Conservation (phyloP, 2,113 vertebrate genomes). For the Ceyx melanurus region DNA sequence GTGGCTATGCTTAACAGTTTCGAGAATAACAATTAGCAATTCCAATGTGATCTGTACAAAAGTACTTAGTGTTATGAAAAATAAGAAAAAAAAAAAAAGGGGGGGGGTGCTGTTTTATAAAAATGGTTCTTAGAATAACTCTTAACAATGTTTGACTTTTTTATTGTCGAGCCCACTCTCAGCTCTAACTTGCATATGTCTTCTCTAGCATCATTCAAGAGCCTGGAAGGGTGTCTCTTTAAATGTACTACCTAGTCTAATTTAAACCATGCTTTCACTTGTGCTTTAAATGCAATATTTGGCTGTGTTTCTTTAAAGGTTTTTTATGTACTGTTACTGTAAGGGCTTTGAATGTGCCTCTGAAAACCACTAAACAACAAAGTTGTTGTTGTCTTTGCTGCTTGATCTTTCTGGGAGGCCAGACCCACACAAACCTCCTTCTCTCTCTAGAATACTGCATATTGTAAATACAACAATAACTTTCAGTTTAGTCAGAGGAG, state of each 20-base stretch:
- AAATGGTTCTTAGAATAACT: not conserved
- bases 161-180: not conserved
- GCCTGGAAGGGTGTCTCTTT: not conserved
- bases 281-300: conserved; percentile 40
- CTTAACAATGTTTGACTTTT: not conserved
- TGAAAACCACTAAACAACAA: conserved; percentile 61
- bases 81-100: not conserved
- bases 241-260: not conserved
- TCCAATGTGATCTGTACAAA: not conserved
- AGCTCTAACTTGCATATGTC: not conserved
- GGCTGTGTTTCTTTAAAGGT: conserved; percentile 31
- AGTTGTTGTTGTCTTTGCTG: conserved; percentile 56
- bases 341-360: conserved; percentile 50
- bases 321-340: conserved; percentile 23
- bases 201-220: not conserved
- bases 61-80: not conserved
- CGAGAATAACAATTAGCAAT: not conserved
- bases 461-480: conserved; percentile 61
- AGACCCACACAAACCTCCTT: conserved; percentile 62
- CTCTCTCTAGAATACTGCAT: conserved; percentile 44
- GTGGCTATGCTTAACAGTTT: not conserved
- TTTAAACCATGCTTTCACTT: conserved; percentile 25
- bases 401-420: conserved; percentile 69
- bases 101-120: not conserved
- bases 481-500: conserved; percentile 52